A percentile compares a stretch with the other conserved stretches of the same genome.
These are phyloP conservation scores for Oncorhynchus gorbuscha DNA, from an alignment of 2,113 vertebrate species.

Conservation along the genomic window DNA sequence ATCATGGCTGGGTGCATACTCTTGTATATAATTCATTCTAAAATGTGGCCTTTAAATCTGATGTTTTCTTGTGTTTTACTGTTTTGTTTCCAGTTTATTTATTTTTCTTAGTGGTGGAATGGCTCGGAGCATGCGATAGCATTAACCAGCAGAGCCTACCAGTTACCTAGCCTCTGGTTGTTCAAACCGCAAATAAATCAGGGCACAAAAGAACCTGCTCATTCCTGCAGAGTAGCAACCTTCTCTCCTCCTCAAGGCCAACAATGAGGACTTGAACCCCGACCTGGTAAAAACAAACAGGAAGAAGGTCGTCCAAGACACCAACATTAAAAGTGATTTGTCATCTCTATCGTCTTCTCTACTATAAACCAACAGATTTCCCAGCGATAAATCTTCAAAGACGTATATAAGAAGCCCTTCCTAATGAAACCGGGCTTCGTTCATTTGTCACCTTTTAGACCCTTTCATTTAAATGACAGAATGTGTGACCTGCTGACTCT, in stretches of 20 bases:
- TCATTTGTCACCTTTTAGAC: slow-evolving; percentile 87
- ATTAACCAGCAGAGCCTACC: slow-evolving; percentile 75
- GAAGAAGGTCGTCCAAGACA: slow-evolving; percentile 93
- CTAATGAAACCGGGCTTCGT: slow-evolving; percentile 89
- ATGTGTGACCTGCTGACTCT: slow-evolving; percentile 80
- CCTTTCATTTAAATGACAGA: slow-evolving; percentile 86
- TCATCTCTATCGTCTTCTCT: slow-evolving; percentile 81
- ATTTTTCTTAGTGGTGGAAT: slow-evolving; percentile 71
- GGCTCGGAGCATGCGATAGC: slow-evolving; percentile 76
- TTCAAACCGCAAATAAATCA: slow-evolving; percentile 93
- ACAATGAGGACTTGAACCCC: slow-evolving; percentile 82
- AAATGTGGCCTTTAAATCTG: slow-evolving; percentile 82
- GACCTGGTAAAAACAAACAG: slow-evolving; percentile 94
- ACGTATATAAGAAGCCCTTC: slow-evolving; percentile 94
- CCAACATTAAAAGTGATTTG: slow-evolving; percentile 98
- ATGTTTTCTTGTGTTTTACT: slow-evolving; percentile 61
- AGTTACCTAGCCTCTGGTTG: slow-evolving; percentile 80
- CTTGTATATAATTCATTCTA: slow-evolving; percentile 79
- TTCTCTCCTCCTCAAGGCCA: slow-evolving; percentile 79
- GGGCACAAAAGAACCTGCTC: slow-evolving; percentile 76
- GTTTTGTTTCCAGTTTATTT: slow-evolving; percentile 62
- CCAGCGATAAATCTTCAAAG: slow-evolving; percentile 98
- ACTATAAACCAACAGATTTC: slow-evolving; percentile 86
- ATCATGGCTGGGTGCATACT: slow-evolving; percentile 76
- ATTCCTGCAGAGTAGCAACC: slow-evolving; percentile 84